Conservation (phyloP, 2,888 invertebrate genomes). For the Chymomyza fuscimana region DNA sequence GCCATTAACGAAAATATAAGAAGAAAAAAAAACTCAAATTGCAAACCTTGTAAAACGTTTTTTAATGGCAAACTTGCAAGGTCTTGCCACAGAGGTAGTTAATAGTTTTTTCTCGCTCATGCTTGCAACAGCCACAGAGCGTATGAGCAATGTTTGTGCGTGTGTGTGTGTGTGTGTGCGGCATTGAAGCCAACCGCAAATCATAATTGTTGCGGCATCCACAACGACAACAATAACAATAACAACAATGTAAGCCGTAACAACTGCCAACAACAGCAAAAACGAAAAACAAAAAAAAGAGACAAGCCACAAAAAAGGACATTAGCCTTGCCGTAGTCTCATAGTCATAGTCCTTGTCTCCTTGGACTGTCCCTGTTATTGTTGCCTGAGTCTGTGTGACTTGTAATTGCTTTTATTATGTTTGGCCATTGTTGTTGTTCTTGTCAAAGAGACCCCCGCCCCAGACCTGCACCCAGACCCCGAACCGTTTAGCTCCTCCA, state of each 20-base stretch:
- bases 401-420: conserved; percentile 38
- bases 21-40: conserved; percentile 18
- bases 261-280: conserved; percentile 24
- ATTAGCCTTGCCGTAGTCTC: conserved; percentile 40
- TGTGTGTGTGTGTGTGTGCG: conserved; percentile 6
- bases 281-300: too few relatives aligned
- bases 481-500: neutral
- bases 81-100: neutral
- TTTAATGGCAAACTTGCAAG: conserved; percentile 41
- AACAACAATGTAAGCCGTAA: conserved; percentile 10
- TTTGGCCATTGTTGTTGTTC: conserved; percentile 2
- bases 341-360: conserved; percentile 21
- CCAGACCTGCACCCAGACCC: neutral
- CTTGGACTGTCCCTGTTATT: conserved; percentile 35
- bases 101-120: neutral
- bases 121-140: neutral
- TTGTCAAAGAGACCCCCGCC: neutral
- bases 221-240: conserved; percentile 13
- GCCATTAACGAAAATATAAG: conserved; percentile 48
- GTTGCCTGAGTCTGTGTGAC: neutral
- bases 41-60: conserved; percentile 47
- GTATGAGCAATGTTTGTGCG: conserved; percentile 1
- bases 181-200: conserved; percentile 46
- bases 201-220: conserved; percentile 52
- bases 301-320: conserved; percentile 46